Evolutionary conservation across 2,797 vertebrate species (phyloP).

Genomic region (Melanotaenia boesemani): DNA sequence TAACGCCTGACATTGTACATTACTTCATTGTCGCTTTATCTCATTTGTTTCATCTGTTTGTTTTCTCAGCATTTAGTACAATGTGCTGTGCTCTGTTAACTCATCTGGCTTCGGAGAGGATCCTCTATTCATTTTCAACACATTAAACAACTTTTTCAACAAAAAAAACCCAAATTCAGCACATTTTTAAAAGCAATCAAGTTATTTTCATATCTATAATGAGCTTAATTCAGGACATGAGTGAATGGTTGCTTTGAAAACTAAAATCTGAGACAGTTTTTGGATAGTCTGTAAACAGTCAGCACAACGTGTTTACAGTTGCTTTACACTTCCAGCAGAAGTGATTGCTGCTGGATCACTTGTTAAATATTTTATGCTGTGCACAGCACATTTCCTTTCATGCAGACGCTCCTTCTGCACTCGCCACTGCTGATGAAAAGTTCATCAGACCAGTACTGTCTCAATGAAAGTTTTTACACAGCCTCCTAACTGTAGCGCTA

Average conservation of each 20-base stretch:
- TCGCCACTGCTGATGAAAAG: conserved; percentile 12
- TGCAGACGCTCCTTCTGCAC: conserved; percentile 11
- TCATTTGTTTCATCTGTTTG: not conserved
- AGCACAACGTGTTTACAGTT: conserved; percentile 37
- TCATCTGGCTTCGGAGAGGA: no score
- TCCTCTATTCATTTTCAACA: not conserved
- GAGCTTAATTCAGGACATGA: not conserved
- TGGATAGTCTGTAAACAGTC: conserved; percentile 7
- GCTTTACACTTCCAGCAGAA: conserved; percentile 7
- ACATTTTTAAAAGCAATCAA: not conserved
- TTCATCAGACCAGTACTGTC: conserved; percentile 3
- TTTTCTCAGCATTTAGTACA: no score
- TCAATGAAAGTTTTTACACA: conserved; percentile 43
- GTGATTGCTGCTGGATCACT: conserved; percentile 30
- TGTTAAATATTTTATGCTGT: conserved; percentile 66
- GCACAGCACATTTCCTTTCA: conserved; percentile 53
- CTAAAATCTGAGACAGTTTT: not conserved
- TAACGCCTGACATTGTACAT: not conserved
- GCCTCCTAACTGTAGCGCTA: conserved; percentile 2
- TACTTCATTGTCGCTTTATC: not conserved
- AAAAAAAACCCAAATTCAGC: no score
- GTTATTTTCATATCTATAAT: not conserved
- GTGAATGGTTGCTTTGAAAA: not conserved
- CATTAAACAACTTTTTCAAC: not conserved
- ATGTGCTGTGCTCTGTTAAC: not conserved